These are phyloP conservation scores for Marmota flaviventris DNA, from an alignment of 2,113 vertebrate genomes.

Conservation along the genomic window DNA sequence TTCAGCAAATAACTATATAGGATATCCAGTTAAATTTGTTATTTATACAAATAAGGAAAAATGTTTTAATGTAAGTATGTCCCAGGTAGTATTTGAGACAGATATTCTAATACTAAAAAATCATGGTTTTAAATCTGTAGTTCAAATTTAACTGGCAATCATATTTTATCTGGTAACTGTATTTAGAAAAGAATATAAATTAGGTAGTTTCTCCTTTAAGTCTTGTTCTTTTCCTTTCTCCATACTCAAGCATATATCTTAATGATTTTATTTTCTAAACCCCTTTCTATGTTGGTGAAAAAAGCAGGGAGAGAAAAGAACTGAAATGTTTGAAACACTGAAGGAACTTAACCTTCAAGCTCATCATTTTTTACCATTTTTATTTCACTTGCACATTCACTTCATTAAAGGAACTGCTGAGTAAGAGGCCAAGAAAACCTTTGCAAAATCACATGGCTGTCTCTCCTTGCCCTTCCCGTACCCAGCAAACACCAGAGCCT, in stretches of 20 bases:
- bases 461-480: neutral
- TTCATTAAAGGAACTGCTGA: neutral
- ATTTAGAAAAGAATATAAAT: neutral
- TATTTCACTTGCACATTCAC: conserved; percentile 18
- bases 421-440: conserved; percentile 54
- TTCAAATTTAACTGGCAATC: conserved; percentile 19
- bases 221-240: neutral
- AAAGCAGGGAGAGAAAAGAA: neutral
- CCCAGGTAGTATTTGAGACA: neutral
- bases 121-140: neutral
- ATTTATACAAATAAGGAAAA: neutral
- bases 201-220: neutral
- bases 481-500: accelerated
- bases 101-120: neutral
- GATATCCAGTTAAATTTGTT: neutral
- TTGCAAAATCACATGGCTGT: neutral
- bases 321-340: neutral
- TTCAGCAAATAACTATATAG: neutral
- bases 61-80: neutral
- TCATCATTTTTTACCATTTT: neutral
- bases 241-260: neutral
- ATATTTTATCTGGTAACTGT: neutral
- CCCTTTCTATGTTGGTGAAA: neutral
- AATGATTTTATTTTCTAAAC: neutral
- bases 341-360: conserved; percentile 14